Evolutionary conservation across 2,113 vertebrate species (phyloP).

Genomic region (Sterna hirundo): DNA sequence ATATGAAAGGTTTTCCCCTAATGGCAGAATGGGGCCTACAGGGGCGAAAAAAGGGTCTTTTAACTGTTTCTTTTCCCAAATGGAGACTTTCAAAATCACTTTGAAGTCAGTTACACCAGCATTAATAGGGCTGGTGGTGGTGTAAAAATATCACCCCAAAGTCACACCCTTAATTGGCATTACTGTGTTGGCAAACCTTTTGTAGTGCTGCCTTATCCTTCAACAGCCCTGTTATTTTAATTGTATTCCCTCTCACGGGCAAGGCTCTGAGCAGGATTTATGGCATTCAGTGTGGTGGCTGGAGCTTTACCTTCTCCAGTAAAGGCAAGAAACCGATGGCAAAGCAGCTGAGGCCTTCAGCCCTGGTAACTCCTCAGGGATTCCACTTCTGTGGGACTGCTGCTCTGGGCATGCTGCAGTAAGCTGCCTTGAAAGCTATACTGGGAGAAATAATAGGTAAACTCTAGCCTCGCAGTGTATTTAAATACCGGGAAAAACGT

Average conservation of each 20-base stretch:
- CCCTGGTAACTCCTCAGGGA: neutral
- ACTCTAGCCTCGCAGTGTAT: neutral
- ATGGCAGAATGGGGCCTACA: neutral
- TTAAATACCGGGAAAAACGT: neutral
- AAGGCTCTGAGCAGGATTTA: neutral
- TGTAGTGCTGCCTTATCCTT: neutral
- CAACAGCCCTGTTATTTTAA: neutral
- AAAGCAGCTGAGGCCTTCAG: neutral
- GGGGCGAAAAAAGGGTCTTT: neutral
- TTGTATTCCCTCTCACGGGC: neutral
- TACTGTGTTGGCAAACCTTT: neutral
- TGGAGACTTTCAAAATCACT: neutral
- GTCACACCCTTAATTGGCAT: constrained; percentile 16
- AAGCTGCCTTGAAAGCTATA: neutral
- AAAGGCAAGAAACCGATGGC: neutral
- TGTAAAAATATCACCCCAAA: constrained; percentile 3
- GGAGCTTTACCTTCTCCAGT: neutral
- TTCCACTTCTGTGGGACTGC: neutral
- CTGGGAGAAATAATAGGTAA: neutral
- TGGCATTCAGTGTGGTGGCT: neutral
- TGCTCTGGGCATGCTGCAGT: neutral
- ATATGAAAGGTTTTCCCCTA: neutral
- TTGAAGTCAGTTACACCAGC: neutral
- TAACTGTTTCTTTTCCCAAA: neutral
- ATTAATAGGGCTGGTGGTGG: neutral